A percentile compares a stretch with the other conserved stretches of the same genome.
Conservation (phyloP, 2,113 vertebrate species). For the Leiothrix lutea region DNA sequence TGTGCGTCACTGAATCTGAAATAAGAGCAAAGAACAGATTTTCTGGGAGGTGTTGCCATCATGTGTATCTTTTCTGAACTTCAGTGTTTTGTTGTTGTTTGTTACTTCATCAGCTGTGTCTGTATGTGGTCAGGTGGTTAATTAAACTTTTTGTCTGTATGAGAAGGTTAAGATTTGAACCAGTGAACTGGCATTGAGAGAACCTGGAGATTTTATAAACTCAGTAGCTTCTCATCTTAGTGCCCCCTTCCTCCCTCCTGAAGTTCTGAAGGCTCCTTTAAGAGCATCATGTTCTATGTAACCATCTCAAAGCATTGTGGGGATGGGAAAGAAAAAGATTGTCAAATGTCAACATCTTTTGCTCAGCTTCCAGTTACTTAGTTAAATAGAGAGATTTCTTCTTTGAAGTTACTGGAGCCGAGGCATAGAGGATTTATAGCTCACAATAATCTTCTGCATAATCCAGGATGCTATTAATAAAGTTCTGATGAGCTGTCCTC, state of each 20-base stretch:
- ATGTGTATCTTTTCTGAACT: not conserved
- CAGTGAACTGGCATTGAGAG: not conserved
- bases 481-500: not conserved
- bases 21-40: not conserved
- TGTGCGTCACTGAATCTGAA: not conserved
- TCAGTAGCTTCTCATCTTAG: not conserved
- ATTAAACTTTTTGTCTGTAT: not conserved
- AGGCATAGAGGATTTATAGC: not conserved
- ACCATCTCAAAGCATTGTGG: not conserved
- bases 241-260: fast-evolving
- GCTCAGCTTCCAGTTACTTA: not conserved
- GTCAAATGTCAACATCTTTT: not conserved
- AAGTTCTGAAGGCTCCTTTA: not conserved
- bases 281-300: not conserved
- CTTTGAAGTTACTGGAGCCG: not conserved
- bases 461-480: conserved; percentile 37
- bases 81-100: not conserved
- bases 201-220: not conserved
- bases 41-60: not conserved
- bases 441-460: not conserved
- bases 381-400: not conserved
- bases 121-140: not conserved
- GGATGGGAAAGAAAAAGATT: not conserved
- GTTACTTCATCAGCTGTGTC: not conserved
- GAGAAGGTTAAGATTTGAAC: not conserved